phyloP scores from a whole-genome alignment of 1,140 invertebrate genomes.

The Drosophila kanapiae region DNA sequence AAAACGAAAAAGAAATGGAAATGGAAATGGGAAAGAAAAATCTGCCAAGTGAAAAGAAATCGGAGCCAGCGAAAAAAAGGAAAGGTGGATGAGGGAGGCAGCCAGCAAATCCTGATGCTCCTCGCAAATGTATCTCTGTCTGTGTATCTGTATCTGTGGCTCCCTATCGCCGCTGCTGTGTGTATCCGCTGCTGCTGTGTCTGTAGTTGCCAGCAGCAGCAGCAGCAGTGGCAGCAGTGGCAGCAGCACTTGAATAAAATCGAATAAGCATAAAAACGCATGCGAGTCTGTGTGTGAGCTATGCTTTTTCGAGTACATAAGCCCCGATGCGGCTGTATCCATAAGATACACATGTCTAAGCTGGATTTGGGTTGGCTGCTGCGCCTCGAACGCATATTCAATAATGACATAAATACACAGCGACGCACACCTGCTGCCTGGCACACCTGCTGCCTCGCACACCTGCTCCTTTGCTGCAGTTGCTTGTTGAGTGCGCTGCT shows the following conservation, averaged over 20 bases:
- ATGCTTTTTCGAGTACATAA: conserved; percentile 57
- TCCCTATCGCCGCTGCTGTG: no score
- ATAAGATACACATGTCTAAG: conserved; percentile 69
- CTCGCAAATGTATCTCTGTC: conserved; percentile 34
- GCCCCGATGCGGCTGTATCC: conserved; percentile 36
- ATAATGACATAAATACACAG: conserved; percentile 78
- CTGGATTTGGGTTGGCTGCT: conserved; percentile 61
- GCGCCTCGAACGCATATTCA: conserved; percentile 80
- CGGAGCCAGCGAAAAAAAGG: conserved; percentile 55
- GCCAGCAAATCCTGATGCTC: conserved; percentile 78
- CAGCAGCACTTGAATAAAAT: conserved; percentile 67
- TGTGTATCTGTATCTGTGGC: conserved; percentile 16
- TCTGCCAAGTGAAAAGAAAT: conserved; percentile 83
- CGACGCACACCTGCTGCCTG: conserved; percentile 8
- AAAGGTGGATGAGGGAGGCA: conserved; percentile 36
- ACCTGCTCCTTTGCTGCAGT: not conserved
- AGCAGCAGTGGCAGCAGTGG: no score
- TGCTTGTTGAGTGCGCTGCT: conserved; percentile 65
- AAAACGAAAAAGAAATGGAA: conserved; percentile 47
- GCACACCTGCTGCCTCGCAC: not conserved
- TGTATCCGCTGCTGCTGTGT: no score
- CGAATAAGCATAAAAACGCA: conserved; percentile 84
- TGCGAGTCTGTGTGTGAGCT: conserved; percentile 31
- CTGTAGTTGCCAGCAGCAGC: no score
- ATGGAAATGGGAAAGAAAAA: conserved; percentile 71